Conservation (phyloP, 2,113 vertebrate genomes). For the Eurypyga helias region DNA sequence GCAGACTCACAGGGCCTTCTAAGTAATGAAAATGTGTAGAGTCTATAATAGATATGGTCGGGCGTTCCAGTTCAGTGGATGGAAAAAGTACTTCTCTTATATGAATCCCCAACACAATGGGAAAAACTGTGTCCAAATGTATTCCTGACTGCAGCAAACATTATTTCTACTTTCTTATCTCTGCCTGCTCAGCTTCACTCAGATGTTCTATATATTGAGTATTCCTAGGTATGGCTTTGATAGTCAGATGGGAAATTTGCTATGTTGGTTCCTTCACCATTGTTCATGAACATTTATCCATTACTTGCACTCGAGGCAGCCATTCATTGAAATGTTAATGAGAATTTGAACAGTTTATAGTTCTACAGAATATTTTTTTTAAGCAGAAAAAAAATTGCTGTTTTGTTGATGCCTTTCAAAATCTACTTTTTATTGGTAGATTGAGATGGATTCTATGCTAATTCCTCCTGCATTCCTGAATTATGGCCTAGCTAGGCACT, state of each 20-base stretch:
- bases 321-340: conserved; percentile 32
- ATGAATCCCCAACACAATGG: conserved; percentile 1
- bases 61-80: conserved; percentile 7
- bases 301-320: conserved; percentile 12
- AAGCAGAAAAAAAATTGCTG: background rate
- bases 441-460: conserved; percentile 70
- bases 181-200: conserved; percentile 17
- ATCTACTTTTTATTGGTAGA: conserved; percentile 61
- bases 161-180: background rate
- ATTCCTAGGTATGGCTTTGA: background rate
- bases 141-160: background rate
- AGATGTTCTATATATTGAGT: background rate
- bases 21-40: background rate
- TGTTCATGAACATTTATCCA: conserved; percentile 11
- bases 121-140: background rate
- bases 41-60: background rate
- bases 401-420: conserved; percentile 43
- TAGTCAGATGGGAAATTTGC: background rate
- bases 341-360: conserved; percentile 37
- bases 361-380: background rate
- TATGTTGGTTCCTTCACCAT: background rate
- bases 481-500: conserved; percentile 84
- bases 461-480: conserved; percentile 76
- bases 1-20: background rate
- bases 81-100: background rate